Evolutionary conservation across 92 coral and sea anemone genomes (phyloP).

Genomic region (Parazoanthus swiftii): DNA sequence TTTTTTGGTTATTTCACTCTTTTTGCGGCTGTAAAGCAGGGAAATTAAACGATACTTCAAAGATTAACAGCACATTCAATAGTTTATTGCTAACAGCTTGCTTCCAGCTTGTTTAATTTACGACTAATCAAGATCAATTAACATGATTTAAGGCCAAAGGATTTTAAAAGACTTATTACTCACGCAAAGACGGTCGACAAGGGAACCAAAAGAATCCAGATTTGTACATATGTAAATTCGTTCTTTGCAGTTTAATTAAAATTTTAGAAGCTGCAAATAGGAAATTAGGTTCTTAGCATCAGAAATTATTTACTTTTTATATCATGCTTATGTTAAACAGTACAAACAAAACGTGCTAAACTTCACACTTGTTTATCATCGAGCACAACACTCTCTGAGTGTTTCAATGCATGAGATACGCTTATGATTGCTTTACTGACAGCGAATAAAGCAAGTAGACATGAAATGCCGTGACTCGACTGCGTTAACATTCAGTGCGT

Average conservation of each 20-base stretch:
- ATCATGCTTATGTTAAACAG: constrained; percentile 1
- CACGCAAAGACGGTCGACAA: constrained; percentile 4
- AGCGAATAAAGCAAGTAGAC: neutral
- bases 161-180: neutral
- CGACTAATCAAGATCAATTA: neutral
- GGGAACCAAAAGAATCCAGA: neutral
- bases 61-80: neutral
- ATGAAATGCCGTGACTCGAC: neutral
- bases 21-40: neutral
- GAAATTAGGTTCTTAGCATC: constrained; percentile 20
- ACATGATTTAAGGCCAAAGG: neutral
- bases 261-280: constrained; percentile 11
- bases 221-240: constrained; percentile 26
- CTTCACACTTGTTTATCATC: constrained; percentile 1
- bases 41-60: neutral
- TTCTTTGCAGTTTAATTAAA: constrained; percentile 34
- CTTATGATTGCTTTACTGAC: neutral
- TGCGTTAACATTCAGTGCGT: neutral
- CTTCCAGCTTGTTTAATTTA: neutral
- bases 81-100: neutral
- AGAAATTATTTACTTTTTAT: neutral
- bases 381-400: neutral
- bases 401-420: neutral
- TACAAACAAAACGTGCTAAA: constrained; percentile 11
- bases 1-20: neutral